phyloP scores from a whole-genome alignment of 2,888 invertebrate genomes.

The Orthosia incerta region DNA sequence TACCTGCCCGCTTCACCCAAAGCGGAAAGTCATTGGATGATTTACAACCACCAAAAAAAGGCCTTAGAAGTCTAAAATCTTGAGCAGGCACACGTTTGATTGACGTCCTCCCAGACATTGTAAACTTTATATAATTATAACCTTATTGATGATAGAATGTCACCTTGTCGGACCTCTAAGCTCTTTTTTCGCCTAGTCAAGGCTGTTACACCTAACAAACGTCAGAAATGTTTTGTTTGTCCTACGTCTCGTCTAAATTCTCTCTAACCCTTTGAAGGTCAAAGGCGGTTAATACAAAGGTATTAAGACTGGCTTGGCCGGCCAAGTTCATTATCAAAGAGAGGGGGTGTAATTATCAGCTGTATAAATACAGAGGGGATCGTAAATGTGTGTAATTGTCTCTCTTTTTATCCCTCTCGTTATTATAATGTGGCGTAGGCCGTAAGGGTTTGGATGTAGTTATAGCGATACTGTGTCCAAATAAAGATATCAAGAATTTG shows the following conservation, averaged over 20 bases:
- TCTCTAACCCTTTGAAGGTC: conserved; percentile 20
- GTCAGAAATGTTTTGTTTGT: background rate
- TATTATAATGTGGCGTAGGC: conserved; percentile 61
- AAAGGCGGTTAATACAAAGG: conserved; percentile 23
- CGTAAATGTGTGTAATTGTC: conserved; percentile 63
- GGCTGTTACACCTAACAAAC: background rate
- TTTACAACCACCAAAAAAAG: no score
- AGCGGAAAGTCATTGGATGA: no score
- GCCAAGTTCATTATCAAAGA: conserved; percentile 50
- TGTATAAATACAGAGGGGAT: conserved; percentile 53
- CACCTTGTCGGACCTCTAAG: no score
- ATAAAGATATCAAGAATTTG: background rate
- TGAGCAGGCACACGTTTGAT: no score
- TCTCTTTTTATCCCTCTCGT: conserved; percentile 66
- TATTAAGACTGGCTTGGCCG: conserved; percentile 25
- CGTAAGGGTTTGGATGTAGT: conserved; percentile 53
- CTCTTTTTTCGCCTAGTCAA: background rate
- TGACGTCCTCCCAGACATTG: no score
- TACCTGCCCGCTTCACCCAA: no score
- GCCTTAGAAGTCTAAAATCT: no score
- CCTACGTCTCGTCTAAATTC: conserved; percentile 13
- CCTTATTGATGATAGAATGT: no score
- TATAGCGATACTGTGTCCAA: conserved; percentile 32
- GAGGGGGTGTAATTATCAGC: conserved; percentile 54
- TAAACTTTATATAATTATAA: no score